Conservation (phyloP, 2,797 vertebrate genomes). For the Uromys caudimaculatus region DNA sequence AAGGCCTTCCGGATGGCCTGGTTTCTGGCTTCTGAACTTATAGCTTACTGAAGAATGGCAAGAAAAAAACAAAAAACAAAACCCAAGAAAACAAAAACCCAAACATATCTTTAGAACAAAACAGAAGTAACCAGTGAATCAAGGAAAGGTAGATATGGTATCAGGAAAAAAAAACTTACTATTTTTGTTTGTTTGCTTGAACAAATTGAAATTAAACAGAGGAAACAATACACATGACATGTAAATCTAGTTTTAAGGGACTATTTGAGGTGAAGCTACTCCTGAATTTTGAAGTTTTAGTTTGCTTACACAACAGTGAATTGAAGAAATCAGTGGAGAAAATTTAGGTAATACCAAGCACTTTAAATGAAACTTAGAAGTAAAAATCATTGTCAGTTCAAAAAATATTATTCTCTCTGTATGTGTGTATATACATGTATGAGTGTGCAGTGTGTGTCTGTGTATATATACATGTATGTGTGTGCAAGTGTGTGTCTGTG, state of each 20-base stretch:
- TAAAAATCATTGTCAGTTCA: background rate
- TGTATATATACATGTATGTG: background rate
- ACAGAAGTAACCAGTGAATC: background rate
- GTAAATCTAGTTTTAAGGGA: background rate
- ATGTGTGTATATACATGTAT: background rate
- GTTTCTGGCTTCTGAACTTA: constrained; percentile 89
- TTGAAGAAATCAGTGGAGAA: background rate
- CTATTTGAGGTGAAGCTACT: constrained; percentile 91
- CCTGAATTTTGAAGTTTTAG: constrained; percentile 85
- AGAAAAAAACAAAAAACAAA: background rate
- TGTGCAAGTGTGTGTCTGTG: background rate
- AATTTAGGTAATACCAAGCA: background rate
- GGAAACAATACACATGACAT: background rate
- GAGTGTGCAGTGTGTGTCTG: background rate
- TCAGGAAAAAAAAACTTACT: constrained; percentile 16
- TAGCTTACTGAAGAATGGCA: background rate
- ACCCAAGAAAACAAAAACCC: too few species aligned
- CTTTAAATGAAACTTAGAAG: background rate
- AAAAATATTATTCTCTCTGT: background rate
- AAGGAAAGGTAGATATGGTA: background rate
- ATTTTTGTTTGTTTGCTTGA: background rate
- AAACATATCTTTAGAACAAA: background rate
- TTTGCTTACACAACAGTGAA: background rate
- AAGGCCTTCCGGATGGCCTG: constrained; percentile 94
- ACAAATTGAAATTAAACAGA: constrained; percentile 32